Percentiles rank a stretch among this genome's conserved stretches.
Evolutionary conservation across 2,888 invertebrate species (phyloP).

Genomic region (Harpalus rubripes): DNA sequence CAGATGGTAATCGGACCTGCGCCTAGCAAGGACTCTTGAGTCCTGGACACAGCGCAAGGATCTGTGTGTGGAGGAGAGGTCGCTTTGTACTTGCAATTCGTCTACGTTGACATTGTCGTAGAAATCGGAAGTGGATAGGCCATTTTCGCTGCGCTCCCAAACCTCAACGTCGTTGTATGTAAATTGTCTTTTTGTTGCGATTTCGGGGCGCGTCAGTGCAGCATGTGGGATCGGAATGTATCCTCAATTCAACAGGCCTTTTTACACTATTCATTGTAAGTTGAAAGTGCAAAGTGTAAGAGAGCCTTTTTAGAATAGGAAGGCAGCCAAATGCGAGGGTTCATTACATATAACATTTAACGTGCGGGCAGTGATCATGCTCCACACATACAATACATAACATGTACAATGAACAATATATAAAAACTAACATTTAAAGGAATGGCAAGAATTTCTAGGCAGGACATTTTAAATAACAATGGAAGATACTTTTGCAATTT

Average conservation of each 20-base stretch:
- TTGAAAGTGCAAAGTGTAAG: constrained; percentile 8
- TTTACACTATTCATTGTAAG: constrained; percentile 10
- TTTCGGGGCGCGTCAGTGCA: constrained; percentile 26
- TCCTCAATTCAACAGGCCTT: constrained; percentile 19
- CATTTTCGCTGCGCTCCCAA: constrained; percentile 10
- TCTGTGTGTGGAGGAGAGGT: constrained; percentile 58
- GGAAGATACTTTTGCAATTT: constrained; percentile 65
- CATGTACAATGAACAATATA: constrained; percentile 46
- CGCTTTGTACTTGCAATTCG: constrained; percentile 64
- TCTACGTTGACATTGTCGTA: constrained; percentile 47
- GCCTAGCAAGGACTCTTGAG: constrained; percentile 7
- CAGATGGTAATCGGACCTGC: constrained; percentile 59
- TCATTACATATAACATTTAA: constrained; percentile 26
- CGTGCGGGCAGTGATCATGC: constrained; percentile 39
- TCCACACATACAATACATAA: constrained; percentile 33
- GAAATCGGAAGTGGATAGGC: constrained; percentile 20
- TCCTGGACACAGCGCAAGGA: background rate
- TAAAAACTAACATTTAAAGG: constrained; percentile 70
- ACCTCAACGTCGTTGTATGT: background rate
- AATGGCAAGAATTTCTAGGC: constrained; percentile 78
- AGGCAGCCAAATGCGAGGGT: constrained; percentile 51
- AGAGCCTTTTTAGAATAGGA: constrained; percentile 2
- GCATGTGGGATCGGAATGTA: constrained; percentile 28
- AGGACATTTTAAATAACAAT: constrained; percentile 71
- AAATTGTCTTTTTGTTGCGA: constrained; percentile 1